phyloP scores from a whole-genome alignment of 2,113 vertebrate genomes.

The Sinosuthora webbiana region DNA sequence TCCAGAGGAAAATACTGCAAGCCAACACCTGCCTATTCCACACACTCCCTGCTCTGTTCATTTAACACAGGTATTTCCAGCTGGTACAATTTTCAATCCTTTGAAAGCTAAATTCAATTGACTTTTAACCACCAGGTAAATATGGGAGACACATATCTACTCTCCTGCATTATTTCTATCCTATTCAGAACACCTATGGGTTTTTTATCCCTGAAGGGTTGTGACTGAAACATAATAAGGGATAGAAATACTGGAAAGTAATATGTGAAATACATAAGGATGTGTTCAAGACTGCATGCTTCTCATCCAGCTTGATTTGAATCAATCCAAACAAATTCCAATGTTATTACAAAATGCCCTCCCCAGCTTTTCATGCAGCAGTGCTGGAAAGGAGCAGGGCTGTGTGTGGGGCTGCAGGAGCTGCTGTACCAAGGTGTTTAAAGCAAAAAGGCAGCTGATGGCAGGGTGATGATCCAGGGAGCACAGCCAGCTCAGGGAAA shows the following conservation, averaged over 20 bases:
- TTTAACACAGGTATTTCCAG: not conserved
- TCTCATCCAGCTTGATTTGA: not conserved
- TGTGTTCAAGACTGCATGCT: not conserved
- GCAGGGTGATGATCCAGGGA: not conserved
- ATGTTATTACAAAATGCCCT: not conserved
- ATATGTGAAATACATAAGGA: not conserved
- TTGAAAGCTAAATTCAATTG: conserved; percentile 28
- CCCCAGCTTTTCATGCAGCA: not conserved
- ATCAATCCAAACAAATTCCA: not conserved
- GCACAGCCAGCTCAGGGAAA: not conserved
- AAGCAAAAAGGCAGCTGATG: not conserved
- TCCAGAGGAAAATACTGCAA: not conserved
- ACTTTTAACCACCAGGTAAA: conserved; percentile 24
- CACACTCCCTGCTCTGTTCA: not conserved
- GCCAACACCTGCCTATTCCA: not conserved
- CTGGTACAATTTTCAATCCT: not conserved
- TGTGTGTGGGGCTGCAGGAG: not conserved
- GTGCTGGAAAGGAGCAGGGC: not conserved
- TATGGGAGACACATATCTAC: not conserved
- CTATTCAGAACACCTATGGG: not conserved
- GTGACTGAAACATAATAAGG: not conserved
- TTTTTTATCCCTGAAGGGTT: not conserved
- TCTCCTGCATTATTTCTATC: not conserved
- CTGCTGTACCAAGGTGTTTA: not conserved
- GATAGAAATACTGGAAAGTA: not conserved